phyloP scores from a whole-genome alignment of 2,888 invertebrate species.

The Leucania comma region DNA sequence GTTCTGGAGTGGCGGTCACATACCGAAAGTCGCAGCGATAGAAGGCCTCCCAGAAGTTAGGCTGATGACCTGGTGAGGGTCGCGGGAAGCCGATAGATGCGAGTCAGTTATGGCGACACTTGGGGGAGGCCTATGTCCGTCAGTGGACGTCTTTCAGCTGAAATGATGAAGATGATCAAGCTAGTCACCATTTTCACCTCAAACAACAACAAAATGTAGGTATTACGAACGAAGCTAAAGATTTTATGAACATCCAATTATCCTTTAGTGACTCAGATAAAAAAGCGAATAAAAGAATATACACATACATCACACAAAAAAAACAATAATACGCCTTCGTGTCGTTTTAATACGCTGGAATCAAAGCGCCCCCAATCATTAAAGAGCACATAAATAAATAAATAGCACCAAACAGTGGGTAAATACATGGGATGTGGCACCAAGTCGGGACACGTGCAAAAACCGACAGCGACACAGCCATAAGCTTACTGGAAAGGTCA shows the following conservation, averaged over 20 bases:
- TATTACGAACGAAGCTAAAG: constrained; percentile 1
- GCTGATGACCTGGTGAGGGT: no score
- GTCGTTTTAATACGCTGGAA: constrained; percentile 82
- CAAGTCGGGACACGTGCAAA: constrained; percentile 63
- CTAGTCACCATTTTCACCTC: background rate
- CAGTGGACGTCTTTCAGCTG: no score
- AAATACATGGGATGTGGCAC: constrained; percentile 81
- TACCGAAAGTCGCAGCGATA: no score
- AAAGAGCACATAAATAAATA: constrained; percentile 86
- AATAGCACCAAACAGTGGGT: constrained; percentile 77
- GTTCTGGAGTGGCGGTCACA: no score
- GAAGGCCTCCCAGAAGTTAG: no score
- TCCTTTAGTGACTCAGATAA: constrained; percentile 30
- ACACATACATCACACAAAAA: constrained; percentile 70
- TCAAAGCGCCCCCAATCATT: constrained; percentile 87
- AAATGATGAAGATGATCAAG: no score
- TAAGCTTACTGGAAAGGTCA: constrained; percentile 53
- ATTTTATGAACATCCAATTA: constrained; percentile 23
- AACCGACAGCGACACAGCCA: constrained; percentile 43
- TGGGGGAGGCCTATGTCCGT: no score
- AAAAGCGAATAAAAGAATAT: constrained; percentile 56
- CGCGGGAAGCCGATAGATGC: no score
- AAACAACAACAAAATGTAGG: background rate
- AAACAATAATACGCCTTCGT: constrained; percentile 71
- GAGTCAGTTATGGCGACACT: no score